Percentiles rank a stretch among this genome's conserved stretches.
Evolutionary conservation across 2,888 invertebrate species (phyloP).

Genomic region (Amphipyra berbera): DNA sequence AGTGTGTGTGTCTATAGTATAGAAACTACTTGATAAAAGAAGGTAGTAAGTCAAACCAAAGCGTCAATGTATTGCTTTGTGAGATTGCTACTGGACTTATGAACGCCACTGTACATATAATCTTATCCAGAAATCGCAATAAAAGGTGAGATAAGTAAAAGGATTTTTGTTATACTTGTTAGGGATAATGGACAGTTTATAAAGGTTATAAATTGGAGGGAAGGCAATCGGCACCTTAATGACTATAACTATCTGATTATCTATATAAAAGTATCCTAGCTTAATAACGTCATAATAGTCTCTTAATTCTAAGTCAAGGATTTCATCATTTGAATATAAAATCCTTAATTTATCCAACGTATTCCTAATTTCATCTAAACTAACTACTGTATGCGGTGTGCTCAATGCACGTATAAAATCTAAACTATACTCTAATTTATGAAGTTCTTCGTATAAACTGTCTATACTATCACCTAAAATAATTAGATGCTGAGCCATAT

Average conservation of each 20-base stretch:
- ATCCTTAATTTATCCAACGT: not conserved
- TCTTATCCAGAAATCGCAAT: not conserved
- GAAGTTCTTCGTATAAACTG: not conserved
- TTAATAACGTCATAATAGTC: too few relatives aligned
- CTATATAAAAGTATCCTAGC: too few relatives aligned
- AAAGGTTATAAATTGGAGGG: not conserved
- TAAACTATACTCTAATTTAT: not conserved
- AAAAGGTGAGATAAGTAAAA: not conserved
- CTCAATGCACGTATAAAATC: constrained; percentile 2
- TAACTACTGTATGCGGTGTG: not conserved
- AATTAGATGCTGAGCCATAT: too few relatives aligned
- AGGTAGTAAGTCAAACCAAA: too few relatives aligned
- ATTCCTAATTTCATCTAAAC: not conserved
- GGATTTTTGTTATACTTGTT: constrained; percentile 3
- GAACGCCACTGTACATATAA: constrained; percentile 19
- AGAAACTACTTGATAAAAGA: too few relatives aligned
- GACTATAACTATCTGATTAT: constrained; percentile 15
- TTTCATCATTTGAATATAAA: not conserved
- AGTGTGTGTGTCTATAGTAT: too few relatives aligned
- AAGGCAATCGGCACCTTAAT: constrained; percentile 12
- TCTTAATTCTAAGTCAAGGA: too few relatives aligned
- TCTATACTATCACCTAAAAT: constrained; percentile 3
- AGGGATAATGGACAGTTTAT: too few relatives aligned
- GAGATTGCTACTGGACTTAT: too few relatives aligned
- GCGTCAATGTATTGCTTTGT: too few relatives aligned